Base-by-base conservation (phyloP, 2,888 invertebrate genomes). In the Cactoblastis cactorum region DNA sequence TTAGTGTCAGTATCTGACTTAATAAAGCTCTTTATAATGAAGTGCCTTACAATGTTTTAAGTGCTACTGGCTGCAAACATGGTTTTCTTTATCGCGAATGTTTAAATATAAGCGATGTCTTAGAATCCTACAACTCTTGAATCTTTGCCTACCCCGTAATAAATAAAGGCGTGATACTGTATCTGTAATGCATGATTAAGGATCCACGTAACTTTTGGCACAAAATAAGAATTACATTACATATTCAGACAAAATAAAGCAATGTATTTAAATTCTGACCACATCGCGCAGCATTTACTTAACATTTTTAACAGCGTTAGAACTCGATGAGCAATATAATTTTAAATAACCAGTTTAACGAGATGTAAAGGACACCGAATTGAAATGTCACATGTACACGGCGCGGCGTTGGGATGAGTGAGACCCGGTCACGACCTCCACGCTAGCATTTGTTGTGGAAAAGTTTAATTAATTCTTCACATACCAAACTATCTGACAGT, bases 271-370 rank as follows among this genome's bases (percentile, higher is more conserved):
- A 8, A 37, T 58, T 61, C 55, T 8, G 35, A 15, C 6, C 37
- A 17, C 60, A 61, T 54, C 52, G 52, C 35, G 50, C 48, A 15
- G 32, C 24, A 28, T 28, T 28, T 22, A 6, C 22, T 28, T 28
- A 28, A 4, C 14, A 2, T 15, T 6, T 15, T 35, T 11, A 50
- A 34, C 35, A 41, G 28, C 38, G 28, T 41, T 38, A 49, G 49
- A 61, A 57, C 58, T 57, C 61, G 53, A 66, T 57, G 63, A 56
- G 49, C 59, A 55, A 71, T 69, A 67, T 69, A 70, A 70, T 60
- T 68, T 71, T 62, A 63, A 65, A 63, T 55, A 68, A 72, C 65
- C 59, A 50, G 65, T 64, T 58, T 56, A 71, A 70, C 70, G 63
- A 65, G 65, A 55, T 64, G 62, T 69, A 65, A 65, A 69, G 62